Evolutionary conservation across 2,888 invertebrate genomes (phyloP), one percentile per base, ranked within the genome.

Genomic region (Drosophila kambysellisi): DNA sequence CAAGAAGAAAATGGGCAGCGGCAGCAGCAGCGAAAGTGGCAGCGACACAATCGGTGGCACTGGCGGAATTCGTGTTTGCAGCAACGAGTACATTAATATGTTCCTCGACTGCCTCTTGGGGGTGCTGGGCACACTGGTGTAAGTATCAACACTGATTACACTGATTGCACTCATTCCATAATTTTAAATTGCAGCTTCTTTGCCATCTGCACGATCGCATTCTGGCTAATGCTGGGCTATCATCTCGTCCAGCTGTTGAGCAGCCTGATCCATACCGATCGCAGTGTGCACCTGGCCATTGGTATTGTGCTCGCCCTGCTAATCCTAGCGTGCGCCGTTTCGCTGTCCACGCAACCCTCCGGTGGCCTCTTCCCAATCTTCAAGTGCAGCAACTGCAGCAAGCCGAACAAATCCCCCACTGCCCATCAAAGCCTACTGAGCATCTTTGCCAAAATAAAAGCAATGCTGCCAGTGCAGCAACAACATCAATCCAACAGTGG

Each of bases 141-240:
- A 72, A 79, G 86, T 74, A 56, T 12, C n/a, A 1, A 11, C 30
- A 6, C 11, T 30, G 7, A 5, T n/a, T 25, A 25, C 9, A 20
- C 33, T 17, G 4, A 17, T 15, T 12, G 8, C 43, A 41, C 43
- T 20, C 43, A 11, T 5, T 35, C 5, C 25, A 25, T 2, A 25
- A 25, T 25, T 25, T 25, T 25, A 25, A 17, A 11, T 74, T 72
- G 2, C 67, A 91, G 91, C 0, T 91, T 92, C 63, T 81, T 91
- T 61, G 76, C 85, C 43, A 70, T 91, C 32, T 82, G 80, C 39
- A 79, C 86, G 12, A 52, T 85, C 3, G 81, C 89, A 11, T 91
- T 91, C 66, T 91, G 92, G 92, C 32, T 91, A 25, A 76, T 73
- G 0, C 52, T 92, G 32, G 62, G 69, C 35, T 79, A 86, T 41